phyloP scores from a whole-genome alignment of 1,140 invertebrate genomes.

The Microvelia longipes region DNA sequence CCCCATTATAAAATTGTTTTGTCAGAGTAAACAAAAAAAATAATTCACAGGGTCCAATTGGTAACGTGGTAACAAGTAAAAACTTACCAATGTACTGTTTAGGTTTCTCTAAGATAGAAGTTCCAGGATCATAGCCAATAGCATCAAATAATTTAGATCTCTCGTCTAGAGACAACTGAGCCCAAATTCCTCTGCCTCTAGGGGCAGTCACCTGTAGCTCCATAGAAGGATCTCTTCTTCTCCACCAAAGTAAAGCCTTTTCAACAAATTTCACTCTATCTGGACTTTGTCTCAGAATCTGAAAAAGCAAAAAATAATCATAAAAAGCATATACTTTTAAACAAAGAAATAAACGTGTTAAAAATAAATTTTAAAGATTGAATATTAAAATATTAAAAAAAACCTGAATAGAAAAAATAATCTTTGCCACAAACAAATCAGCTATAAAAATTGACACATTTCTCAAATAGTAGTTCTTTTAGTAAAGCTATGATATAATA shows the following conservation, averaged over 20 bases:
- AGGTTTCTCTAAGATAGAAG: constrained; percentile 31
- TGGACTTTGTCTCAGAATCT: constrained; percentile 41
- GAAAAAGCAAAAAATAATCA: constrained; percentile 19
- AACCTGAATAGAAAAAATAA: no score
- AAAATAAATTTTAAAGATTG: no score
- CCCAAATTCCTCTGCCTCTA: constrained; percentile 40
- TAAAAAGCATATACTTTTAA: no score
- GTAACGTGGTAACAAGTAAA: not conserved
- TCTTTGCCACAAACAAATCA: no score
- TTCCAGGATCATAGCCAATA: constrained; percentile 37
- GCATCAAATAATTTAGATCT: constrained; percentile 44
- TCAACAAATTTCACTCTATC: constrained; percentile 36
- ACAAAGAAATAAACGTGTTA: no score
- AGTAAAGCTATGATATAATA: no score
- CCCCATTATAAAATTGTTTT: no score
- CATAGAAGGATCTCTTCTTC: constrained; percentile 22
- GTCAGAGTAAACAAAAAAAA: no score
- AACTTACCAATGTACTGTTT: constrained; percentile 39
- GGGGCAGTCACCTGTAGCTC: constrained; percentile 28
- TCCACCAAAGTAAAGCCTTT: constrained; percentile 37
- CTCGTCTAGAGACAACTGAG: constrained; percentile 48
- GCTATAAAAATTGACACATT: no score
- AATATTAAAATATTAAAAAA: no score
- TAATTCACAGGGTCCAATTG: no score
- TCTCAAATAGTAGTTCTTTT: no score